These are phyloP conservation scores for Ceratina japonica DNA, from an alignment of 1,140 invertebrate species.

Conservation along the genomic window DNA sequence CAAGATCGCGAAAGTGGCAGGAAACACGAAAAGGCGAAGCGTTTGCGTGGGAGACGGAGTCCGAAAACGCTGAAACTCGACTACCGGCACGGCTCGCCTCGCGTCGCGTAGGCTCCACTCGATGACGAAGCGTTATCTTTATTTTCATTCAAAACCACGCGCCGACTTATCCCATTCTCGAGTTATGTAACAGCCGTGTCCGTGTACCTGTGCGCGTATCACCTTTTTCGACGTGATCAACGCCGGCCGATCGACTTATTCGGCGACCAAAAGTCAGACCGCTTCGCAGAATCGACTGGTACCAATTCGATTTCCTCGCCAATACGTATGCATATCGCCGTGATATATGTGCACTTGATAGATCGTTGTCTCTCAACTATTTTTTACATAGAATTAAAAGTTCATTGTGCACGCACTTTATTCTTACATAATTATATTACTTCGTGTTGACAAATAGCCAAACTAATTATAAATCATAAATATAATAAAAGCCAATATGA, in stretches of 20 bases:
- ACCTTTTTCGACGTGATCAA: no score
- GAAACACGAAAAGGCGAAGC: slow-evolving; percentile 41
- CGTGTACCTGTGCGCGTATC: not conserved
- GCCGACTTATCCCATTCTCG: not conserved
- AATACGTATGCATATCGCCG: no score
- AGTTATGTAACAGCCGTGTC: not conserved
- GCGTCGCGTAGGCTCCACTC: slow-evolving; percentile 41
- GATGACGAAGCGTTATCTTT: slow-evolving; percentile 48
- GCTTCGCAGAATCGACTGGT: not conserved
- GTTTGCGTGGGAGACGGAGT: slow-evolving; percentile 42
- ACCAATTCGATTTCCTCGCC: not conserved
- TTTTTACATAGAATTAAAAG: no score
- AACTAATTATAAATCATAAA: no score
- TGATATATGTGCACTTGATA: no score
- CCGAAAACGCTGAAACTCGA: slow-evolving; percentile 45
- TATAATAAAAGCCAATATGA: no score
- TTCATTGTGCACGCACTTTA: no score
- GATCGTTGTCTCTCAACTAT: no score
- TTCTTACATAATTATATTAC: no score
- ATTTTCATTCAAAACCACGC: slow-evolving; percentile 30
- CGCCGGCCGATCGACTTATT: not conserved
- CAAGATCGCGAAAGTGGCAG: slow-evolving; percentile 3
- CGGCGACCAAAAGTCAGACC: not conserved
- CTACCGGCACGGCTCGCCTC: not conserved
- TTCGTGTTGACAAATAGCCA: no score